Percentiles rank a stretch among this genome's conserved stretches.
phyloP scores from a whole-genome alignment of 1,140 invertebrate genomes.

The Steinernema khuongi region DNA sequence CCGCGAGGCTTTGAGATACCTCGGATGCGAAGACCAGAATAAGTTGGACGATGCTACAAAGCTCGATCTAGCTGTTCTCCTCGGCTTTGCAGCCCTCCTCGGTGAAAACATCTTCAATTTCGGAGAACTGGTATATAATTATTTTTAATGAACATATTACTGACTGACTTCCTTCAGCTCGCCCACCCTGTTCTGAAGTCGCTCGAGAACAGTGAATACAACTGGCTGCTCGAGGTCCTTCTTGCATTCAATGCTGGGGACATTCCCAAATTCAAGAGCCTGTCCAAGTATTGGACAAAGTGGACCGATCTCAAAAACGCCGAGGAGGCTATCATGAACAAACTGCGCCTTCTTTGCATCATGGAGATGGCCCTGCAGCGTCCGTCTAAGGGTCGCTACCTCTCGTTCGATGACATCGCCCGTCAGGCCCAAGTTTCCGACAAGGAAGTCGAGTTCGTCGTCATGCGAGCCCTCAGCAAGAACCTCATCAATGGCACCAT shows the following conservation, averaged over 20 bases:
- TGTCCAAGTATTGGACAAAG: conserved; percentile 71
- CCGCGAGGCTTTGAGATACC: conserved; percentile 82
- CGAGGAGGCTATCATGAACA: conserved; percentile 72
- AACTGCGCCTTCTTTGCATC: conserved; percentile 86
- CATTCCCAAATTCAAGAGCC: conserved; percentile 74
- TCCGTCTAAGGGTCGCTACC: conserved; percentile 68
- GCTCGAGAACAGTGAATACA: conserved; percentile 73
- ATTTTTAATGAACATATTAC: neutral
- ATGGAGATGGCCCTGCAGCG: conserved; percentile 83
- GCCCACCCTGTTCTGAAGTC: conserved; percentile 87
- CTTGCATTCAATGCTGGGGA: conserved; percentile 87
- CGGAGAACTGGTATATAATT: conserved; percentile 74
- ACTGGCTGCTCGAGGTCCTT: conserved; percentile 83
- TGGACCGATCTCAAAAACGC: conserved; percentile 82
- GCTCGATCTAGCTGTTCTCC: conserved; percentile 75
- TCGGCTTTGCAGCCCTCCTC: conserved; percentile 84
- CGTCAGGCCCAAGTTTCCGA: conserved; percentile 73
- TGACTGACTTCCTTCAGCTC: conserved; percentile 64
- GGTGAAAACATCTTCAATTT: conserved; percentile 95
- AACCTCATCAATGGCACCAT: conserved; percentile 87
- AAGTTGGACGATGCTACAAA: conserved; percentile 68
- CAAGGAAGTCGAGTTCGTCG: conserved; percentile 77
- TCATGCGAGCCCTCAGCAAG: conserved; percentile 96
- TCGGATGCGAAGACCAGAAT: conserved; percentile 81
- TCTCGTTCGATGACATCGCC: conserved; percentile 86